Evolutionary conservation across 2,797 vertebrate species (phyloP).

Genomic region (Sebastes flavidus): DNA sequence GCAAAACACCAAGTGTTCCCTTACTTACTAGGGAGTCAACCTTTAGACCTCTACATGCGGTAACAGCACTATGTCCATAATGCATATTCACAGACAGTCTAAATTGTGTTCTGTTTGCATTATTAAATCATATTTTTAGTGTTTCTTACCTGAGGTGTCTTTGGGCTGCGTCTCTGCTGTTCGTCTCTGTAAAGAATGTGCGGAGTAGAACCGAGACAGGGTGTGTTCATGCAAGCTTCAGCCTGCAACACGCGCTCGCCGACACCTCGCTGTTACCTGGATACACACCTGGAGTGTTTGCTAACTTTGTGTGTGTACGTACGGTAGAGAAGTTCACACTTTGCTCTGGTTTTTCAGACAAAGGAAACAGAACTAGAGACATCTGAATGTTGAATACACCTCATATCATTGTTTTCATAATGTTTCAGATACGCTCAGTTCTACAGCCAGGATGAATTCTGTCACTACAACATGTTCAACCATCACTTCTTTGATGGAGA

Average conservation of each 20-base stretch:
- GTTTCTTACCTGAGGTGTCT: slow-evolving; percentile 34
- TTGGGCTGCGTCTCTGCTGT: not conserved
- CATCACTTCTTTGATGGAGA: slow-evolving; percentile 93
- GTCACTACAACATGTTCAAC: slow-evolving; percentile 99
- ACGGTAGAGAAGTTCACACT: slow-evolving; percentile 5
- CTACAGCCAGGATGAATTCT: slow-evolving; percentile 90
- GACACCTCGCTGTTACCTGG: not conserved
- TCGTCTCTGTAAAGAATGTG: slow-evolving; percentile 29
- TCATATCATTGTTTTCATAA: not conserved
- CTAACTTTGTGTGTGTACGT: not conserved
- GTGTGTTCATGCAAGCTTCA: slow-evolving; percentile 51
- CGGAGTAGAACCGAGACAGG: not conserved
- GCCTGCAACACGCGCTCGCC: slow-evolving; percentile 25
- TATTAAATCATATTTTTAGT: not conserved
- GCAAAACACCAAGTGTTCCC: not conserved
- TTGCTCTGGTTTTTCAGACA: not conserved
- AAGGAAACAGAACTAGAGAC: not conserved
- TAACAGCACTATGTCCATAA: too few species aligned
- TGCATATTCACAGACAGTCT: not conserved
- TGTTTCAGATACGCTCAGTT: slow-evolving; percentile 91
- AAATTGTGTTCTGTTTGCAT: not conserved
- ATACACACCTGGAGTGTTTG: slow-evolving; percentile 10
- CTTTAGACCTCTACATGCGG: not conserved
- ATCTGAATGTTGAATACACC: not conserved
- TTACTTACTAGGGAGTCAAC: not conserved